Percentiles rank a stretch among this genome's conserved stretches.
These are phyloP conservation scores for Diadema setosum DNA, from an alignment of 35 echinoderm and acorn worm species.

Conservation along the genomic window DNA sequence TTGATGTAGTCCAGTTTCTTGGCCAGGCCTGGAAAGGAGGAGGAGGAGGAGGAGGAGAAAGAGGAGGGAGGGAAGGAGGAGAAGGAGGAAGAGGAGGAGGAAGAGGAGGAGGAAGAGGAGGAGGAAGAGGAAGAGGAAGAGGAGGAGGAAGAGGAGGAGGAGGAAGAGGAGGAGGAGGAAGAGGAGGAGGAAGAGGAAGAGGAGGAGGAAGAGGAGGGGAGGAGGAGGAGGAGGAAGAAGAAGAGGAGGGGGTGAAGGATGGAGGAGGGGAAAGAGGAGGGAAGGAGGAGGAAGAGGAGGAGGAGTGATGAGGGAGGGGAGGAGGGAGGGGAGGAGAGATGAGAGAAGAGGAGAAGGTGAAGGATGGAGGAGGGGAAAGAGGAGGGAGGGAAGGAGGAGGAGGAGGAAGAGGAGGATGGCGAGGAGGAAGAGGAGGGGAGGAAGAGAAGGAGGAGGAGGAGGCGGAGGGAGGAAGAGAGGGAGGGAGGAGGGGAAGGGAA, in stretches of 20 bases:
- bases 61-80: neutral
- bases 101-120: neutral
- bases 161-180: neutral
- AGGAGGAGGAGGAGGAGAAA: neutral
- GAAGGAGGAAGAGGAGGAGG: neutral
- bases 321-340: neutral
- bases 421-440: neutral
- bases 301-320: neutral
- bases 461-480: neutral
- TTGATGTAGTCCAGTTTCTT: constrained; percentile 47
- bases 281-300: neutral
- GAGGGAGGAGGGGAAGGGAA: neutral
- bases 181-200: neutral
- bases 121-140: neutral
- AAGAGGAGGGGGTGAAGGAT: neutral
- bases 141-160: neutral
- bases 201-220: neutral
- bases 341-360: neutral
- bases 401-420: neutral
- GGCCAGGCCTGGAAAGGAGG: neutral
- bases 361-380: neutral
- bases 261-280: too few relatives aligned
- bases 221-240: neutral
- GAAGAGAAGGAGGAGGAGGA: neutral
- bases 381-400: neutral